Base-by-base conservation (phyloP, 2,888 invertebrate genomes). In the Gryllus longicercus region DNA sequence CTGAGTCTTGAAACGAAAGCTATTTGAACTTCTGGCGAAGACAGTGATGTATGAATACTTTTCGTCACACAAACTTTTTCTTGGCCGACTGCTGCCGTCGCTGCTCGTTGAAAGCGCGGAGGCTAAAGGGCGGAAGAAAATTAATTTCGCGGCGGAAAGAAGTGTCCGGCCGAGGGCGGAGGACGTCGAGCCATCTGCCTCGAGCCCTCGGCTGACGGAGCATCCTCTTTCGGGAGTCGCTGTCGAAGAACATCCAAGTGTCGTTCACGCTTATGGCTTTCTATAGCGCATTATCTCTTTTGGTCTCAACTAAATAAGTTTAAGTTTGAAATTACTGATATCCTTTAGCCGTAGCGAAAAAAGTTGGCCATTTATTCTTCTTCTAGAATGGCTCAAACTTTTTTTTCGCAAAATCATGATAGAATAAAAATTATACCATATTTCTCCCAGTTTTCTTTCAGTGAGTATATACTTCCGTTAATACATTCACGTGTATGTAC, bases 31-130 rank as follows among this genome's bases (percentile, higher is more conserved):
- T 63, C 63, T 63, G 63, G 14, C 14, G 63, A n/a, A 63, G 63
- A 63, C 63, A 63, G 63, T 63, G 63, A 63, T 63, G 63, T 63
- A 63, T 63, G 63, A 63, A 63, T 63, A 63, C 63, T 63, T 63
- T 63, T 63, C 14, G 63, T 63, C 63, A 63, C 63, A 63, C 63
- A 63, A 63, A 63, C 63, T 63, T 63, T 63, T n/a, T 63, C 63
- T 63, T n/a, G n/a, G 63, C n/a, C n/a, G 63, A 63, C 16, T 14
- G 63, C 63, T 18, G 63, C 63, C n/a, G 63, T n/a, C 38, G 38
- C 38, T 38, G 5, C 38, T 5, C 38, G 38, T 63, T n/a, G 63
- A 63, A 63, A 63, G 63, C 63, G 63, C 63, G 63, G 11, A 63
- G n/a, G 14, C 63, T 63, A 63, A 63, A 63, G n/a, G n/a, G 63